Percentiles rank a stretch among this genome's conserved stretches.
Conservation (phyloP, 2,113 vertebrate species). For the Menura novaehollandiae region DNA sequence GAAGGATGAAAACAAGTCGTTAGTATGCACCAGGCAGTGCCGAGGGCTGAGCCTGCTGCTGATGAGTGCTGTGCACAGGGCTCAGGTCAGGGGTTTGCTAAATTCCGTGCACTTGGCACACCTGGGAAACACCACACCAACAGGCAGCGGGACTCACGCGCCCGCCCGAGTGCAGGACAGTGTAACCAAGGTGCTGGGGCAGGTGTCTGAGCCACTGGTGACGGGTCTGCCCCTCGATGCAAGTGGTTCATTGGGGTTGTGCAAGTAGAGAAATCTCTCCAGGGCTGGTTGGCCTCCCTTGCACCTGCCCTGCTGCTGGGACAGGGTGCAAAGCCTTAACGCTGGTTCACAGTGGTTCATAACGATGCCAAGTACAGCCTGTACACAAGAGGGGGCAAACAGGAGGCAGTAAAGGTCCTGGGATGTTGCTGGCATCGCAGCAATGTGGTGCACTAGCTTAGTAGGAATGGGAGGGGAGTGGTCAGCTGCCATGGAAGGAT, state of each 20-base stretch:
- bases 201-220: not conserved
- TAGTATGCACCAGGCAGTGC: not conserved
- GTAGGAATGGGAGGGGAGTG: rapidly evolving
- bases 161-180: rapidly evolving
- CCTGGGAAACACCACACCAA: not conserved
- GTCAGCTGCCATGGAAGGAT: not conserved
- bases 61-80: not conserved
- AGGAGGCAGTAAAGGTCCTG: not conserved
- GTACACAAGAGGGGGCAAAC: not conserved
- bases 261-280: not conserved
- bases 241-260: not conserved
- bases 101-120: not conserved
- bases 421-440: not conserved
- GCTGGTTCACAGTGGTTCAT: not conserved
- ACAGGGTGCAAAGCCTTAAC: not conserved
- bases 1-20: not conserved
- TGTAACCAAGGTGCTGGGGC: rapidly evolving
- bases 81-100: not conserved
- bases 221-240: not conserved
- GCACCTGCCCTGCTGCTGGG: not conserved
- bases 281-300: not conserved
- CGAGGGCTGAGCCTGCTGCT: not conserved
- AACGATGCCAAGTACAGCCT: not conserved
- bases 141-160: rapidly evolving
- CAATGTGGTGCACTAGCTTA: rapidly evolving